Evolutionary conservation across 2,888 invertebrate genomes (phyloP).

Genomic region (Lasiommata megera): DNA sequence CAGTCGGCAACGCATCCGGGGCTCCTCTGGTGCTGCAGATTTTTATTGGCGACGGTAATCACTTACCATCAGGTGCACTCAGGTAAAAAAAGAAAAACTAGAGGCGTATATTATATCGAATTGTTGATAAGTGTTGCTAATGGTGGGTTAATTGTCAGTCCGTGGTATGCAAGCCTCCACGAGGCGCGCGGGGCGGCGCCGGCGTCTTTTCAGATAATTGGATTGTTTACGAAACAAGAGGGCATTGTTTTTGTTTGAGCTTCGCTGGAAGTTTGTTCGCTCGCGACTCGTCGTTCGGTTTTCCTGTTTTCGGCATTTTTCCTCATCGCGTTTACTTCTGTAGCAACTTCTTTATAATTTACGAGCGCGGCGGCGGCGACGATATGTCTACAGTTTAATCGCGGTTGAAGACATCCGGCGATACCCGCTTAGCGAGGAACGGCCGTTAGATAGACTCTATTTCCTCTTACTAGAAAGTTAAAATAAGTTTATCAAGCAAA

Average conservation of each 20-base stretch:
- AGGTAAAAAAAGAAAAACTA: too few species aligned
- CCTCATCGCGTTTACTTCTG: background rate
- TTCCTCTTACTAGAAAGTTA: too few species aligned
- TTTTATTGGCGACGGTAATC: too few species aligned
- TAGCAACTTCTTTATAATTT: background rate
- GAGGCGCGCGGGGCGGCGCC: background rate
- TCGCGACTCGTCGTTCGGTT: constrained; percentile 6
- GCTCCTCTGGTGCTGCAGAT: too few species aligned
- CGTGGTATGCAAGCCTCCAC: background rate
- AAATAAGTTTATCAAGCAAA: too few species aligned
- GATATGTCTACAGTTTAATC: background rate
- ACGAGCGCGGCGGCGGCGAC: background rate
- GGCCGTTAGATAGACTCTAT: too few species aligned
- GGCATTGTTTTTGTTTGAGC: constrained; percentile 26
- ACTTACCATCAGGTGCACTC: too few species aligned
- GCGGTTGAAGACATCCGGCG: background rate
- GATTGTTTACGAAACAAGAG: constrained; percentile 34
- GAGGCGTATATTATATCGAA: too few species aligned
- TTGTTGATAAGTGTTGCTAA: background rate
- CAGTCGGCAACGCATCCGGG: too few species aligned
- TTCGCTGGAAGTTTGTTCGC: constrained; percentile 1
- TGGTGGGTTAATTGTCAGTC: background rate
- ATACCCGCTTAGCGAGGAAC: background rate
- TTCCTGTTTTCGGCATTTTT: constrained; percentile 4
- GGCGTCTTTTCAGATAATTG: constrained; percentile 26